These are phyloP conservation scores for Acrobasis consociella DNA, from an alignment of 2,888 invertebrate species.

Conservation along the genomic window DNA sequence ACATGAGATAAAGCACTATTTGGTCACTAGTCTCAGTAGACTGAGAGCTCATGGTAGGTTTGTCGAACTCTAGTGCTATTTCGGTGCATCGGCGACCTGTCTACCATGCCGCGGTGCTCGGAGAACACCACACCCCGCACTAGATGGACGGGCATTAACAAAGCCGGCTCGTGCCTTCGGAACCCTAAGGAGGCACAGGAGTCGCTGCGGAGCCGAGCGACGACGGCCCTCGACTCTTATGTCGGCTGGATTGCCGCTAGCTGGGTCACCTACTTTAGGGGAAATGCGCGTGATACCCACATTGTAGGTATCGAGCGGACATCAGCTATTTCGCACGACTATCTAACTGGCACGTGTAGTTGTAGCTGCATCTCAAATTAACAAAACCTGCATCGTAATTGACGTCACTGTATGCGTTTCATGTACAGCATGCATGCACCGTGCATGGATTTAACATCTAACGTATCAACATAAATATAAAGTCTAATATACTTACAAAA, in stretches of 20 bases:
- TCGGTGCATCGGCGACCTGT: slow-evolving; percentile 79
- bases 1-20: no score
- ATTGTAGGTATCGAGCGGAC: slow-evolving; percentile 63
- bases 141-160: slow-evolving; percentile 34
- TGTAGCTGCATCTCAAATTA: slow-evolving; percentile 1
- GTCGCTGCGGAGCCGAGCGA: slow-evolving; percentile 65
- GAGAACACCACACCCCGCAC: slow-evolving; percentile 52
- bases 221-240: slow-evolving; percentile 73
- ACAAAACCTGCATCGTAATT: background rate
- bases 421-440: background rate
- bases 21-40: no score
- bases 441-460: background rate
- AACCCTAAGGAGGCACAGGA: slow-evolving; percentile 61
- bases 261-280: slow-evolving; percentile 72
- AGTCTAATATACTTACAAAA: background rate
- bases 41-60: slow-evolving; percentile 25
- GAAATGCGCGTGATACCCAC: slow-evolving; percentile 65
- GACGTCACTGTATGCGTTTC: background rate
- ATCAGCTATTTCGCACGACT: slow-evolving; percentile 23
- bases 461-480: background rate
- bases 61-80: slow-evolving; percentile 64
- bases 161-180: slow-evolving; percentile 58
- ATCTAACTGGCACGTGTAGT: slow-evolving; percentile 28
- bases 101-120: slow-evolving; percentile 61
- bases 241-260: slow-evolving; percentile 74